Percentiles rank a stretch among this genome's conserved stretches.
These are phyloP conservation scores for Gobiocypris rarus DNA, from an alignment of 2,113 vertebrate genomes.

Conservation along the genomic window DNA sequence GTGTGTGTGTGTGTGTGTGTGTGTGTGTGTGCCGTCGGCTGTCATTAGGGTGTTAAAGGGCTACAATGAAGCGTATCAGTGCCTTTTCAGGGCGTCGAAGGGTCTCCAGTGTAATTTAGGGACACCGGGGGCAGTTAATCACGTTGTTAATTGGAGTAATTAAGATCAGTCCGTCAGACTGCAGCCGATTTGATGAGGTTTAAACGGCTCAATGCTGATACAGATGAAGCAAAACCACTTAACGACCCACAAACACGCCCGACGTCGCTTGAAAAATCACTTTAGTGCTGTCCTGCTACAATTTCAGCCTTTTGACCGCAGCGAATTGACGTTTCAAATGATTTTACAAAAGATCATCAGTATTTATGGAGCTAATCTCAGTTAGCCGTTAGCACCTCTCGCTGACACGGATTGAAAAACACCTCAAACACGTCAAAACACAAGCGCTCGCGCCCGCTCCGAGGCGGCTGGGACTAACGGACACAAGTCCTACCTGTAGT, in stretches of 20 bases:
- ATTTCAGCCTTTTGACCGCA: conserved; percentile 58
- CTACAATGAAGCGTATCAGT: neutral
- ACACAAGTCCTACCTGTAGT: conserved; percentile 6
- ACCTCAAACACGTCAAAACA: neutral
- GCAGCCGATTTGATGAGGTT: conserved; percentile 33
- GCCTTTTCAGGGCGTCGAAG: conserved; percentile 15
- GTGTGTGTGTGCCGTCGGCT: conserved; percentile 21
- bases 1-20: neutral
- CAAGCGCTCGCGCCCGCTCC: neutral
- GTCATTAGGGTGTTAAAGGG: conserved; percentile 7
- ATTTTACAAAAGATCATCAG: neutral
- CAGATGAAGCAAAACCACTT: neutral
- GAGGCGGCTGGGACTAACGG: neutral
- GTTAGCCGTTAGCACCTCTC: conserved; percentile 33
- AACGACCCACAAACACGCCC: neutral
- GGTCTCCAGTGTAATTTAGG: conserved; percentile 6
- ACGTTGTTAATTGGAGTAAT: conserved; percentile 29
- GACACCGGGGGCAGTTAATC: conserved; percentile 2
- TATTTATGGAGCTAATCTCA: conserved; percentile 27
- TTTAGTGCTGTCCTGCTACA: neutral
- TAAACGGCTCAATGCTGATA: conserved; percentile 18
- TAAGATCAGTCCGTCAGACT: conserved; percentile 15
- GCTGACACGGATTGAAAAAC: conserved; percentile 28
- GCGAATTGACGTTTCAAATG: neutral
- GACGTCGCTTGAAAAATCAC: neutral